phyloP scores from a whole-genome alignment of 2,888 invertebrate genomes.

The Plagodis dolabraria region DNA sequence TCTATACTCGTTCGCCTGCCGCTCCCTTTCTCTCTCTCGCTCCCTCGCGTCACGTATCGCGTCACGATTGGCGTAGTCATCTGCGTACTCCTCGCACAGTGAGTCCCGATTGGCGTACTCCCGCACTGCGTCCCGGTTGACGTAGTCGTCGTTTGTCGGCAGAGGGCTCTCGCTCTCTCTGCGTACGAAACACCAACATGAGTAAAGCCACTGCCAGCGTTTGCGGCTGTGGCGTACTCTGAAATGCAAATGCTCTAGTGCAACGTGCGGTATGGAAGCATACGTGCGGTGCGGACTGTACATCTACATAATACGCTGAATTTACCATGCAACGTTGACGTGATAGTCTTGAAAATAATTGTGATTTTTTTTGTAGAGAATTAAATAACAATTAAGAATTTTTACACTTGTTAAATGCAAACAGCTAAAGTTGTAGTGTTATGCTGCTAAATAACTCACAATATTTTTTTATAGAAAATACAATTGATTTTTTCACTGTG shows the following conservation, averaged over 20 bases:
- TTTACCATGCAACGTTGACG: no score
- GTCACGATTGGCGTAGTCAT: constrained; percentile 81
- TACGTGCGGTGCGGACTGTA: constrained; percentile 8
- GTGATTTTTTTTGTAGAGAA: no score
- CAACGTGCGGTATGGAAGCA: constrained; percentile 39
- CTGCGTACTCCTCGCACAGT: constrained; percentile 77
- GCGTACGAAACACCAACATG: constrained; percentile 81
- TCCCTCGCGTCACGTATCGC: constrained; percentile 79
- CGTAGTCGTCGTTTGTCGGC: constrained; percentile 77
- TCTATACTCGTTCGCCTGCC: constrained; percentile 71
- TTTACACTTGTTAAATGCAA: no score
- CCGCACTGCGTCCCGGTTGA: constrained; percentile 73
- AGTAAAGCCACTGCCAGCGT: constrained; percentile 75
- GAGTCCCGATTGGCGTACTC: constrained; percentile 80
- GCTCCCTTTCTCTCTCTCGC: constrained; percentile 66
- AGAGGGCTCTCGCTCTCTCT: constrained; percentile 81
- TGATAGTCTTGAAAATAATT: no score
- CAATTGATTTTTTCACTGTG: no score
- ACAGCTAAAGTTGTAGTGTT: no score
- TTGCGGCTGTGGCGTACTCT: constrained; percentile 51
- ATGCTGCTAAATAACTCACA: no score
- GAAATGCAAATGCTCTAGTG: constrained; percentile 28
- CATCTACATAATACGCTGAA: no score
- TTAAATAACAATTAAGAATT: no score
- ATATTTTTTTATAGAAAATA: no score